Conservation (phyloP, 2,888 invertebrate species). For the Polyommatus iphigenia region DNA sequence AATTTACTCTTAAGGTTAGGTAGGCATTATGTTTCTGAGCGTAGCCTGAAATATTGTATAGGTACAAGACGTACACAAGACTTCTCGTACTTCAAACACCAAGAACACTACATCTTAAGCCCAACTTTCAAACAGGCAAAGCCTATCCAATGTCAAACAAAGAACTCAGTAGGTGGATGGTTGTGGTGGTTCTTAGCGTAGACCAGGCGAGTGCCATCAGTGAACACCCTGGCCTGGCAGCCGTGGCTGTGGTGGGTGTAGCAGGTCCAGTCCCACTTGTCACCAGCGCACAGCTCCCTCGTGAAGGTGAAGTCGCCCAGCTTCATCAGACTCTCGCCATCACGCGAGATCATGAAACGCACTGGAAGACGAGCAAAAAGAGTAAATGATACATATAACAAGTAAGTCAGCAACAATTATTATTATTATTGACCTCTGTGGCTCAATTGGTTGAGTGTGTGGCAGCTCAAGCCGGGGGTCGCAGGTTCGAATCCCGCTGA, state of each 20-base stretch:
- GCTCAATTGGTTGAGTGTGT: no score
- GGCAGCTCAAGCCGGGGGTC: no score
- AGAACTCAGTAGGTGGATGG: constrained; percentile 73
- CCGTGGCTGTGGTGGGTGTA: constrained; percentile 64
- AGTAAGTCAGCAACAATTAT: background rate
- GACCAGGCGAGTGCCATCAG: constrained; percentile 57
- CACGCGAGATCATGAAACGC: constrained; percentile 67
- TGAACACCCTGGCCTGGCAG: constrained; percentile 66
- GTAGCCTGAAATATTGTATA: background rate
- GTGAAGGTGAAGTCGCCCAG: constrained; percentile 72
- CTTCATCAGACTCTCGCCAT: constrained; percentile 67
- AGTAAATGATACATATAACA: background rate
- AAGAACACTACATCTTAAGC: background rate
- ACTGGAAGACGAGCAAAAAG: constrained; percentile 55
- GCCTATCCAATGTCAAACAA: constrained; percentile 56
- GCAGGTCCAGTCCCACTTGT: constrained; percentile 64
- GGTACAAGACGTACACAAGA: background rate
- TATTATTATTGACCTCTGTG: no score
- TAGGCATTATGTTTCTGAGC: background rate
- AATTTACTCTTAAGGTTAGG: background rate
- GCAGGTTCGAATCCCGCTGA: no score
- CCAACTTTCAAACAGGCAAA: background rate
- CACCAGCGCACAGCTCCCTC: constrained; percentile 50
- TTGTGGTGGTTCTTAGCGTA: constrained; percentile 66
- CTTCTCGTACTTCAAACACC: background rate